Evolutionary conservation across 2,797 vertebrate species (phyloP).

Genomic region (Dendrocincla fuliginosa): DNA sequence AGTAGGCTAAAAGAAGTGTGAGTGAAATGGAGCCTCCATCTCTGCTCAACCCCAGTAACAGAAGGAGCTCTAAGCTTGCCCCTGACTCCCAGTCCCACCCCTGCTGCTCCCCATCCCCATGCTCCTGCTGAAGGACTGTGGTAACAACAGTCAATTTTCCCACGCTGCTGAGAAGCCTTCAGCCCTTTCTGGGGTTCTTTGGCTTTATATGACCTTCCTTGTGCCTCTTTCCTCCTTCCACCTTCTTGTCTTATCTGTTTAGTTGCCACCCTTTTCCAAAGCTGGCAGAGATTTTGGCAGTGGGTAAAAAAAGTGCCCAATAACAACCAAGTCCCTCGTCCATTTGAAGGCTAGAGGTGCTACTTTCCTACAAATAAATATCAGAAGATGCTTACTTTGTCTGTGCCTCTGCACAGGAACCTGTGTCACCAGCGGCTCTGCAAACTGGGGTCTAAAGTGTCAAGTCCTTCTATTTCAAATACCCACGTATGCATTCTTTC

Average conservation of each 20-base stretch:
- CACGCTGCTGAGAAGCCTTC: background rate
- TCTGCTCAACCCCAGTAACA: background rate
- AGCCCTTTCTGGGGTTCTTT: background rate
- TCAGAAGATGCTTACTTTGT: background rate
- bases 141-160: background rate
- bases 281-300: background rate
- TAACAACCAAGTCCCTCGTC: background rate
- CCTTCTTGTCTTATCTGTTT: background rate
- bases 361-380: constrained; percentile 26
- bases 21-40: background rate
- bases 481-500: constrained; percentile 6
- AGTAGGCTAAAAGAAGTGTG: background rate
- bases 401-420: constrained; percentile 15
- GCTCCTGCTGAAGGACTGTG: background rate
- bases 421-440: background rate
- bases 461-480: constrained; percentile 37
- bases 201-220: background rate
- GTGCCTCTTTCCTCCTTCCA: background rate
- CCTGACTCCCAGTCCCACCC: background rate
- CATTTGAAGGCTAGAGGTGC: background rate
- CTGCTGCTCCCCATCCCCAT: background rate
- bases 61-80: background rate
- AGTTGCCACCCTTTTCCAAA: background rate
- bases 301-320: background rate
- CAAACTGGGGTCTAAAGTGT: constrained; percentile 11